These are phyloP conservation scores for Abrostola tripartita DNA, from an alignment of 2,888 invertebrate species.

Conservation along the genomic window DNA sequence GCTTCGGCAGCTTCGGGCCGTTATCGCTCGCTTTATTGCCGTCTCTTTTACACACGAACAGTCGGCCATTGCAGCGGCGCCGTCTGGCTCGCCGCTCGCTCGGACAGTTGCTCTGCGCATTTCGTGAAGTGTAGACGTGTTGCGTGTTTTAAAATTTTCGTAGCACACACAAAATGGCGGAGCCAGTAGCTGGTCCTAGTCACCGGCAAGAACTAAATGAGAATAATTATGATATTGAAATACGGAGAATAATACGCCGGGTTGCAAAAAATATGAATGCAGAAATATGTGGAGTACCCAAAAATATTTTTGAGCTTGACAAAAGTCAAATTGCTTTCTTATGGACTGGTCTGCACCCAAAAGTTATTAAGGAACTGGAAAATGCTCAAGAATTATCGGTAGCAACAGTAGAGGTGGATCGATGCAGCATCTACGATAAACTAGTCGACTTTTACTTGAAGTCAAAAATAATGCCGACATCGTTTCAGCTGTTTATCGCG, in stretches of 20 bases:
- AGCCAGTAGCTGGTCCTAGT: conserved; percentile 11
- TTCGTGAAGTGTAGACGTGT: conserved; percentile 2
- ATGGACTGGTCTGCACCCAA: conserved; percentile 49
- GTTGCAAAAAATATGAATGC: conserved; percentile 22
- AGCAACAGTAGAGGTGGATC: conserved; percentile 40
- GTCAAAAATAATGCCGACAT: conserved; percentile 53
- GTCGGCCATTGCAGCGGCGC: background rate
- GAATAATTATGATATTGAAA: background rate
- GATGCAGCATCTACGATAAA: conserved; percentile 51
- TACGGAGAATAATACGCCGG: conserved; percentile 31
- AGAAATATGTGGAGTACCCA: background rate
- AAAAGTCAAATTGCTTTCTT: background rate
- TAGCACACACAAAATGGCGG: conserved; percentile 28
- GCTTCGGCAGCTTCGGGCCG: too few species aligned
- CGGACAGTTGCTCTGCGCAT: conserved; percentile 29
- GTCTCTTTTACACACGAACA: conserved; percentile 19
- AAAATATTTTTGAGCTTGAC: fast-evolving
- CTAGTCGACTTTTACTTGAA: conserved; percentile 52
- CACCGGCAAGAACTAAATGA: background rate
- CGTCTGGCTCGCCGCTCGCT: background rate
- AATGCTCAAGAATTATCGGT: background rate
- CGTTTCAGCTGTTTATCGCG: conserved; percentile 50
- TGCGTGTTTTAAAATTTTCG: conserved; percentile 2
- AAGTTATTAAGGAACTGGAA: conserved; percentile 17
- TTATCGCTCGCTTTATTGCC: background rate